Base-by-base conservation (phyloP, 2,888 invertebrate species). In the Tipula unca region DNA sequence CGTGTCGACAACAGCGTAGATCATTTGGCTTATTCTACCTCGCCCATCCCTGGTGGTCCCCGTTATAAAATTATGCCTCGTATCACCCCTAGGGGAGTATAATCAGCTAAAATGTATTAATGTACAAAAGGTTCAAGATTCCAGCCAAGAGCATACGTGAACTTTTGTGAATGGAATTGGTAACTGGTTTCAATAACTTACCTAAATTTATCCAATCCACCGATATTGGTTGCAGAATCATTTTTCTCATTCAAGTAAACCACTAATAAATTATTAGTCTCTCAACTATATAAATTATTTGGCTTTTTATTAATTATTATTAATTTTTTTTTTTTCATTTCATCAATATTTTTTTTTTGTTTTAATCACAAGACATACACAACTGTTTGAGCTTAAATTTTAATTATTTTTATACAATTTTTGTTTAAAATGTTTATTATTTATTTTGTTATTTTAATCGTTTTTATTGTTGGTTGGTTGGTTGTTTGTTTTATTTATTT, bases 271-370 rank as follows among this genome's bases (percentile, higher is more conserved):
- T 69, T 69, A 69, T 25, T 69, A 69, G 69, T 69, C 69, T 25
- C 25, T 69, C 69, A 69, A 69, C 69, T 69, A 69, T 69, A 69
- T 69, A 69, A 69, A 69, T 69, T 69, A 69, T 69, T 69, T 69
- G 69, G 69, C 69, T 69, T 69, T 69, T 69, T 69, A 69, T 69
- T 69, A 25, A 69, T 69, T 25, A 69, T 69, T 69, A 69, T 69
- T 20, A 69, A 25, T 69, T 69, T 69, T 69, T 54, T 54, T 69
- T 17, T 17, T 48, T n/a, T n/a, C n/a, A n/a, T n/a, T n/a, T 8
- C 20, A 69, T 25, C 25, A 17, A 17, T 48, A 17, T 48, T 32
- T 32, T 32, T 48, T 69, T 69, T n/a, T n/a, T n/a, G n/a, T 20
- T 69, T 69, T 25, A 69, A 69, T 69, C 69, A 69, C 69, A 69